Conservation (phyloP, 2,888 invertebrate species). For the Caenorhabditis macrosperma region DNA sequence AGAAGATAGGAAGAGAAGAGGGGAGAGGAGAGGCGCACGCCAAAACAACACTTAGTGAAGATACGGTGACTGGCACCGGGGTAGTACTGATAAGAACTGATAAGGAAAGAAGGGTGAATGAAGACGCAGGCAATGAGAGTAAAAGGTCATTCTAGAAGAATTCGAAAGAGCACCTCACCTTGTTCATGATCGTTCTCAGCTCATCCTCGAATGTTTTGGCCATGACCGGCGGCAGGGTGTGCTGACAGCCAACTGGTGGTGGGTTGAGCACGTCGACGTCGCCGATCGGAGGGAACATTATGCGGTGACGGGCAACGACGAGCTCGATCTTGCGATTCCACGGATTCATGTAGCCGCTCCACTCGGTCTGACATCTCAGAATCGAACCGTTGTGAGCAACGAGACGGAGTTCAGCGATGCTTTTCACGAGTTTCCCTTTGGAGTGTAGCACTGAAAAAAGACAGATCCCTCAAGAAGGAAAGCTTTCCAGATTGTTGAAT, state of each 20-base stretch:
- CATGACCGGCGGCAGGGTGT: conserved; percentile 65
- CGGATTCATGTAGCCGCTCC: conserved; percentile 90
- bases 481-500: background rate
- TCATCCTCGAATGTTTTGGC: conserved; percentile 72
- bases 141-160: conserved; percentile 4
- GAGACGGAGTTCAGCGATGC: conserved; percentile 73
- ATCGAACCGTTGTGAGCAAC: conserved; percentile 76
- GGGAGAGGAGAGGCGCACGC: background rate
- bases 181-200: conserved; percentile 67
- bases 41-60: conserved; percentile 43
- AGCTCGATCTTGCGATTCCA: conserved; percentile 93
- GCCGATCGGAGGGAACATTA: conserved; percentile 67
- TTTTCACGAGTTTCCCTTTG: conserved; percentile 68
- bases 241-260: conserved; percentile 41
- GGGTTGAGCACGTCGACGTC: conserved; percentile 69
- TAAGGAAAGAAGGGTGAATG: conserved; percentile 13
- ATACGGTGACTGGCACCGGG: conserved; percentile 40
- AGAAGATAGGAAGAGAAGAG: background rate
- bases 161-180: conserved; percentile 44
- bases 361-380: conserved; percentile 90
- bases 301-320: conserved; percentile 86
- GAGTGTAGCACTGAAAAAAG: conserved; percentile 69
- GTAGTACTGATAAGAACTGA: conserved; percentile 30
- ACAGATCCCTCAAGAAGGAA: background rate
- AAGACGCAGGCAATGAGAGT: background rate